Base-by-base conservation (phyloP, 2,113 vertebrate species). In the Charadrius vociferus region DNA sequence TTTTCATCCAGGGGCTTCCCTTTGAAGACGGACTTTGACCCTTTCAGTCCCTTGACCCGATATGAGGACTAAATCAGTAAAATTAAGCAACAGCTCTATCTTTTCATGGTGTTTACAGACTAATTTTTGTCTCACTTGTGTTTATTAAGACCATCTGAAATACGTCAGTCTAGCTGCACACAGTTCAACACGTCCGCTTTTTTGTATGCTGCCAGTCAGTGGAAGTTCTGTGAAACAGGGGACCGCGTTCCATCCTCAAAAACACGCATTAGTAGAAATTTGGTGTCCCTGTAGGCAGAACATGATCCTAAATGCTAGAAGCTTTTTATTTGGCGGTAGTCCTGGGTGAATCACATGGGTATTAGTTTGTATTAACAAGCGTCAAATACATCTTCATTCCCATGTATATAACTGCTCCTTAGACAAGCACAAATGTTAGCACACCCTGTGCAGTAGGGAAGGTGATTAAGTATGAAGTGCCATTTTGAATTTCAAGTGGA, bases 401-500 rank as follows among this genome's bases (percentile, higher is more conserved):
- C 30, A 34, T 55, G 63, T 30, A 62, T 65, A 26, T 41, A 85
- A 77, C 80, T 91, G 71, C 85, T 92, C 56, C 24, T 66, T 83
- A 56, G 36, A 61, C 63, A 80, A 77, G 67, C 37, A 91, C 14
- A 91, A 93, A 91, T 37, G 10, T 84, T 66, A 95, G 27, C 71
- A 66, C 13, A 24, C 56, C 19, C 70, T 66, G 27, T 81, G 63
- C 37, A 27, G 56, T 59, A 34, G 19, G 45, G 34, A 65, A 89
- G 30, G 49, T 73, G 75, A 74, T 95, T 70, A 90, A 66, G 19
- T 34, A 66, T 59, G 63, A 82, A 93, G 88, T 88, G 67, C 10
- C 85, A 66, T 71, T 95, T 50, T 83, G 75, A 96, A 94, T 90
- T 88, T 83, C 88, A 92, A 88, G 79, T 81, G 88, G 50, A 62